Conservation (phyloP, 2,797 vertebrate species). For the Thaleichthys pacificus region DNA sequence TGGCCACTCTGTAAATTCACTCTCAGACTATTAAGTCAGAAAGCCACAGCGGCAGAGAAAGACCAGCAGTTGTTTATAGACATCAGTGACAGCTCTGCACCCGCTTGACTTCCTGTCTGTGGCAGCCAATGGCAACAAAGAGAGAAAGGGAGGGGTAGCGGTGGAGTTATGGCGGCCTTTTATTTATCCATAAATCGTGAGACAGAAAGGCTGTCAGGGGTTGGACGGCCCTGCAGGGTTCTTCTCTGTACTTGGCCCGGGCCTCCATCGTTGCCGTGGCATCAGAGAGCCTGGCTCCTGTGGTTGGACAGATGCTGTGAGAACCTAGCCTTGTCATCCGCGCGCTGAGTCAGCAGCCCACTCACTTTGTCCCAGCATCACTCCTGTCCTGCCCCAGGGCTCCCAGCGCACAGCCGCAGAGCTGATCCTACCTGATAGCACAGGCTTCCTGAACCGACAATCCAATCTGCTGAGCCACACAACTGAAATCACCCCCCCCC, state of each 20-base stretch:
- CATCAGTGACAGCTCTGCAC: constrained; percentile 36
- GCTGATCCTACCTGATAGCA: background rate
- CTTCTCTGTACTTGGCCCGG: background rate
- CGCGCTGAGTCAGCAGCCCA: background rate
- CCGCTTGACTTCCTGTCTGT: constrained; percentile 31
- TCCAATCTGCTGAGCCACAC: background rate
- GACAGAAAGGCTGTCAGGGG: constrained; percentile 26
- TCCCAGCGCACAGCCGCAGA: background rate
- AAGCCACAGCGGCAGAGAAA: background rate
- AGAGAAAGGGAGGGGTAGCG: constrained; percentile 2
- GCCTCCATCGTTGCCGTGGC: constrained; percentile 2
- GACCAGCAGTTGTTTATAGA: constrained; percentile 35
- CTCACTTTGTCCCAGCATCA: background rate
- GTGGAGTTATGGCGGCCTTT: constrained; percentile 6
- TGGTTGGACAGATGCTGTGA: constrained; percentile 4
- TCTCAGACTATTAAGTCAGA: background rate
- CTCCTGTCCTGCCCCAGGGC: background rate
- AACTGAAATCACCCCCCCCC: background rate
- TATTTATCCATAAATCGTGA: constrained; percentile 25
- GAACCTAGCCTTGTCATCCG: background rate
- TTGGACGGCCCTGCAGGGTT: constrained; percentile 28
- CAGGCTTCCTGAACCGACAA: background rate
- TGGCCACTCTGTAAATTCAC: background rate
- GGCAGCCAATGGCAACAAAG: constrained; percentile 27
- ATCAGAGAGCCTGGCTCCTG: background rate